Percentiles rank a stretch among this genome's conserved stretches.
Conservation (phyloP, 2,797 vertebrate genomes). For the Lateolabrax maculatus region DNA sequence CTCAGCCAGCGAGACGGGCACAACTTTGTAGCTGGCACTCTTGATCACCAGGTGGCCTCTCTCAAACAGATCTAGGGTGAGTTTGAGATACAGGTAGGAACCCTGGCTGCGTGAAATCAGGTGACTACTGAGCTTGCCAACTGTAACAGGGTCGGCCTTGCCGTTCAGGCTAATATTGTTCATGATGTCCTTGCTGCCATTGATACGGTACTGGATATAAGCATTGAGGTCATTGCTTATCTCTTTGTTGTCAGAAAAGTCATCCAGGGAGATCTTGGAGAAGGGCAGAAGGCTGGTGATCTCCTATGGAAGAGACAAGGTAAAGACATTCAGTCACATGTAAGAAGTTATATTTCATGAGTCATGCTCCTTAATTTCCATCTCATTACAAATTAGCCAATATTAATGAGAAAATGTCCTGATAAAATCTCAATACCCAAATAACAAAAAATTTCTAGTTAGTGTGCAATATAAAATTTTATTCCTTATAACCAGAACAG, state of each 20-base stretch:
- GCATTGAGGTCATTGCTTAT: slow-evolving; percentile 92
- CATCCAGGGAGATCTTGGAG: slow-evolving; percentile 91
- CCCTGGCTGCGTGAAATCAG: slow-evolving; percentile 95
- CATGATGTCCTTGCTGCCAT: slow-evolving; percentile 92
- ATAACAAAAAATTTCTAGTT: slow-evolving; percentile 2
- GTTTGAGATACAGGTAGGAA: slow-evolving; percentile 97
- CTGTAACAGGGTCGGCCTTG: slow-evolving; percentile 90
- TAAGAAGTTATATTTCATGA: neutral
- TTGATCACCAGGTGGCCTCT: slow-evolving; percentile 97
- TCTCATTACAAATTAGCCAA: neutral
- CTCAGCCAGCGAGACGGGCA: slow-evolving; percentile 96
- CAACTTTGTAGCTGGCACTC: slow-evolving; percentile 98
- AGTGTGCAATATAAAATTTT: slow-evolving; percentile 10
- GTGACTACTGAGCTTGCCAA: slow-evolving; percentile 95
- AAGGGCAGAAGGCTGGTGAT: slow-evolving; percentile 91
- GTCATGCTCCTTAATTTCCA: neutral
- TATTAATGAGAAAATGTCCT: neutral
- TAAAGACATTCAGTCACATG: slow-evolving; percentile 2
- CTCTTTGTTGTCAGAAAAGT: slow-evolving; percentile 91
- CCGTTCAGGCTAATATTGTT: slow-evolving; percentile 97
- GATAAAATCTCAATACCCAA: neutral
- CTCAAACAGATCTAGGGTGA: slow-evolving; percentile 97
- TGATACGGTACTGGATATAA: slow-evolving; percentile 95
- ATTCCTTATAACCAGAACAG: slow-evolving; percentile 12
- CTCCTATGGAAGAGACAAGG: slow-evolving; percentile 84